Percentiles rank a stretch among this genome's conserved stretches.
These are phyloP conservation scores for Pygoscelis adeliae DNA, from an alignment of 2,113 vertebrate genomes.

Conservation along the genomic window DNA sequence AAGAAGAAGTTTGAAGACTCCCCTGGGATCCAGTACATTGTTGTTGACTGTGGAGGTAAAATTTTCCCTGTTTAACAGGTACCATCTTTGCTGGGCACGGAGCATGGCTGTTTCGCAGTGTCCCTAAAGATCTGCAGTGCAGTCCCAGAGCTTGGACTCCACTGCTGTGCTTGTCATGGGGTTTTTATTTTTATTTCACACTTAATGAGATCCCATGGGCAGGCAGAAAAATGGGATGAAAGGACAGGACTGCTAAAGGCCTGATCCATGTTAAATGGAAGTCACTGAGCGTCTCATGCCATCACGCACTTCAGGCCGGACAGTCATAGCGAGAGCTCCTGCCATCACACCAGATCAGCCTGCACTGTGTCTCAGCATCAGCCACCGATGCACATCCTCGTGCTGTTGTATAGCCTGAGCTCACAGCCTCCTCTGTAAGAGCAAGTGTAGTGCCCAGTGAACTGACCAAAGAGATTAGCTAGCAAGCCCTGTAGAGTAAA, in stretches of 20 bases:
- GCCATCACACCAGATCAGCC: background rate
- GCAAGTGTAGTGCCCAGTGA: background rate
- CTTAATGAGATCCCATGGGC: background rate
- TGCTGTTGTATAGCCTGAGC: background rate
- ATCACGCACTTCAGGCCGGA: background rate
- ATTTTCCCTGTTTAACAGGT: background rate
- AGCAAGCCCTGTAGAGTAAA: background rate
- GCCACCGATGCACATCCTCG: accelerated
- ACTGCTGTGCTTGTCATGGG: background rate
- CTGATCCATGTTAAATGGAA: background rate
- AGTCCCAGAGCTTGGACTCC: background rate
- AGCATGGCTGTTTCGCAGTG: background rate
- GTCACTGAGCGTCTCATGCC: background rate
- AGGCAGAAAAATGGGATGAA: background rate
- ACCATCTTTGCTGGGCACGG: background rate
- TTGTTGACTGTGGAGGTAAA: constrained; percentile 67
- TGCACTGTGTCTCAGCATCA: accelerated
- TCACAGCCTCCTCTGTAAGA: background rate
- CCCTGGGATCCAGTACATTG: constrained; percentile 58
- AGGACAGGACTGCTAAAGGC: background rate
- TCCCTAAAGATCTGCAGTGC: background rate
- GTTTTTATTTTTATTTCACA: background rate
- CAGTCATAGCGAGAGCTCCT: background rate
- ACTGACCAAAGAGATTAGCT: background rate
- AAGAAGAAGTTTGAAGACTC: constrained; percentile 21